Evolutionary conservation across 1,140 invertebrate species (phyloP).

Genomic region (Olivierus martensii): DNA sequence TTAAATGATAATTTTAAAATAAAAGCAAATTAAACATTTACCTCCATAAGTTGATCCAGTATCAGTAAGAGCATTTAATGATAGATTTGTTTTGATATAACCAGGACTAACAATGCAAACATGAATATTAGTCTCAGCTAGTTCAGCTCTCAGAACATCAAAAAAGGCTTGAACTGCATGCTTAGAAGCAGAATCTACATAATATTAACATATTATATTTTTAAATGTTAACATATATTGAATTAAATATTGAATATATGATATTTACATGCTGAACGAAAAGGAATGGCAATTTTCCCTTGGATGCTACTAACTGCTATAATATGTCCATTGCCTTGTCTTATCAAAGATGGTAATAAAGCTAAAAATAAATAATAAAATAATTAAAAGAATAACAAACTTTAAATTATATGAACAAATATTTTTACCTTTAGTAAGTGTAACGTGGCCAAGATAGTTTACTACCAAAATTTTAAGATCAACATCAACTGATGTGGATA

Average conservation of each 20-base stretch:
- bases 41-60: slow-evolving; percentile 61
- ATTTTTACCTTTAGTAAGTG: slow-evolving; percentile 69
- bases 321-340: slow-evolving; percentile 61
- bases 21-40: too few species aligned
- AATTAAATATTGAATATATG: not conserved
- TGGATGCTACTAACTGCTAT: slow-evolving; percentile 87
- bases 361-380: slow-evolving; percentile 43
- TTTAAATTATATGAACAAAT: slow-evolving; percentile 6
- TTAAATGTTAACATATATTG: slow-evolving; percentile 1
- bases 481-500: slow-evolving; percentile 64
- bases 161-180: slow-evolving; percentile 83
- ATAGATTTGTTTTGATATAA: slow-evolving; percentile 76
- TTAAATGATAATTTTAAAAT: too few species aligned
- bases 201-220: slow-evolving; percentile 37
- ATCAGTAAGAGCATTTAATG: slow-evolving; percentile 71
- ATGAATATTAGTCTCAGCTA: slow-evolving; percentile 53
- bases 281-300: slow-evolving; percentile 74
- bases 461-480: slow-evolving; percentile 79
- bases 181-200: slow-evolving; percentile 75
- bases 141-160: slow-evolving; percentile 67
- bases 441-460: slow-evolving; percentile 88
- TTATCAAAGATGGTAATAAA: slow-evolving; percentile 65
- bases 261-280: slow-evolving; percentile 37
- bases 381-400: not conserved
- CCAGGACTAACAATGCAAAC: slow-evolving; percentile 74